Base-by-base conservation (phyloP, 2,113 vertebrate species). In the Labeo rohita region DNA sequence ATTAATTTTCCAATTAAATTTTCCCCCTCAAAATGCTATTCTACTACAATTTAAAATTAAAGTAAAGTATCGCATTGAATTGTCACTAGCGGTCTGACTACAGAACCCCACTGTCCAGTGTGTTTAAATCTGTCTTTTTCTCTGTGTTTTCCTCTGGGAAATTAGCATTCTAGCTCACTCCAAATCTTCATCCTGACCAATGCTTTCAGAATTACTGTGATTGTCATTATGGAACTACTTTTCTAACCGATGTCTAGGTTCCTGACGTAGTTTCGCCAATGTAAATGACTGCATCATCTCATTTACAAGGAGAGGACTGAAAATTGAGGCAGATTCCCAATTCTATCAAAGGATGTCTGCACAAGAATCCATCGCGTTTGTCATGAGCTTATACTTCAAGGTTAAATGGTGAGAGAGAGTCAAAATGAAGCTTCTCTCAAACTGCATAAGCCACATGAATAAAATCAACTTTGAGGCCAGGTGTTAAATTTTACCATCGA, bases 301-400 rank as follows among this genome's bases (percentile, higher is more conserved):
- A 73, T 83, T 50, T 73, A 45, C 11, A 68, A 50, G 65, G 8
- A 54, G 81, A 72, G 66, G 16, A 21, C 18, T 39, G 81, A 83
- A 83, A 83, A 83, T 73, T 23, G 81, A 59, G 11, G 28, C 50
- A 72, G 21, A 83, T 39, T 70, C 80, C 34, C 80, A 83, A 83
- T 83, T 83, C 49, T 65, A 83, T 83, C 80, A 83, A 83, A 83
- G 47, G 65, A n/a, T 83, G 65, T 83, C 80, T 39, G 49, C 47
- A 28, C 23, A 4, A 72, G 47, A 70, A 83, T 83, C 49, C 49
- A 72, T 21, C 8, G 23, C 8, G 5, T 68, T 68, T 82, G 43
- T 68, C 61, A 65, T 47, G n/a, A 43, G 80, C 61, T 50, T 82
- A 66, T 36, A 70, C 45, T 39, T 54, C 80, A 83, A 83, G 80